phyloP scores from a whole-genome alignment of 2,113 vertebrate genomes.

The Paradisaea rubra region DNA sequence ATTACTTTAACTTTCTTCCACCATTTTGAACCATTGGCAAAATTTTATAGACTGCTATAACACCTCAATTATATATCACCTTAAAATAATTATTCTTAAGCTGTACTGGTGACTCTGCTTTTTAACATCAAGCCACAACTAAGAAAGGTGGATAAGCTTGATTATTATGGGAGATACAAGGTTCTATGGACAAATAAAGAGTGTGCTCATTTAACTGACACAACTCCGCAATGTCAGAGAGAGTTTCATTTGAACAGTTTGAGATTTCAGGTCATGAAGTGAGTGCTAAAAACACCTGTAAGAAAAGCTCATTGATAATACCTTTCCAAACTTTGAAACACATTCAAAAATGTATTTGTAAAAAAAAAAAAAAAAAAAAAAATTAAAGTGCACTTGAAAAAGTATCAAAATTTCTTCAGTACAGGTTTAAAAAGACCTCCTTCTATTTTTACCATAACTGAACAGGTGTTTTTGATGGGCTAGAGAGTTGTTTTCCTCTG shows the following conservation, averaged over 20 bases:
- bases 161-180: constrained; percentile 31
- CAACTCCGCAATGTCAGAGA: neutral
- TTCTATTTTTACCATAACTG: neutral
- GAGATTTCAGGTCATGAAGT: constrained; percentile 40
- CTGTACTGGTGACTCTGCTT: neutral
- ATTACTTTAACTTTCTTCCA: neutral
- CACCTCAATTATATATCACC: neutral
- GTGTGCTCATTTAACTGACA: neutral
- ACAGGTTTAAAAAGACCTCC: neutral
- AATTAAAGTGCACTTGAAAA: neutral
- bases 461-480: neutral
- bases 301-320: neutral
- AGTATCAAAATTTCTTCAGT: neutral
- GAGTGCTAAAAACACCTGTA: constrained; percentile 14
- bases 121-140: neutral
- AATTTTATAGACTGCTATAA: neutral
- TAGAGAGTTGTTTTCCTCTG: neutral
- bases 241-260: constrained; percentile 29
- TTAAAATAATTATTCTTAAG: neutral
- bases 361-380: neutral
- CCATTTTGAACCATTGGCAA: neutral
- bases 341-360: neutral
- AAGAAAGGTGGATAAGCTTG: neutral
- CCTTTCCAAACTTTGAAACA: neutral
- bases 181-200: constrained; percentile 1